Percentiles rank a stretch among this genome's conserved stretches.
These are phyloP conservation scores for Sebastes minor DNA, from an alignment of 2,797 vertebrate species.

Conservation along the genomic window DNA sequence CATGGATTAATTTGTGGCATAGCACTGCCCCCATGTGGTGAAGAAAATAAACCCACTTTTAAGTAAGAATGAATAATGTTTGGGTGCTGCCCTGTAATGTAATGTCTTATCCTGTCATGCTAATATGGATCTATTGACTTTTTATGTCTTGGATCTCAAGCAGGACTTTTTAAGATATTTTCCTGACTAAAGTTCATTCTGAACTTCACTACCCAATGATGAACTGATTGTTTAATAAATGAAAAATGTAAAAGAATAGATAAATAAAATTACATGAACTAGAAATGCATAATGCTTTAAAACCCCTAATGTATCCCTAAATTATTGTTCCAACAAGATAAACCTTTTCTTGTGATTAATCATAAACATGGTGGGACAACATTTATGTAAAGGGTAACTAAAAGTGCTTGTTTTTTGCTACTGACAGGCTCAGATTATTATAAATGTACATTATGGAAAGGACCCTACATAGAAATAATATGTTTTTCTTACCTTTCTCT, in stretches of 20 bases:
- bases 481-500: accelerated
- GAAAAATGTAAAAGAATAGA: neutral
- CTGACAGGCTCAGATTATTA: too few relatives aligned
- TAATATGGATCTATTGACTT: neutral
- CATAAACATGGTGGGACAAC: neutral
- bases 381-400: neutral
- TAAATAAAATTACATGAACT: neutral
- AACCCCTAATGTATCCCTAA: neutral
- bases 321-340: neutral
- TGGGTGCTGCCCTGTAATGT: neutral
- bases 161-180: neutral
- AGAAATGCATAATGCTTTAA: neutral
- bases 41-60: neutral
- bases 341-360: neutral
- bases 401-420: too few relatives aligned
- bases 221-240: neutral
- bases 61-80: neutral
- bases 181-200: neutral
- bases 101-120: neutral
- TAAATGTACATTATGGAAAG: too few relatives aligned
- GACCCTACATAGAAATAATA: too few relatives aligned
- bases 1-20: conserved; percentile 36
- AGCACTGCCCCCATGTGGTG: conserved; percentile 73
- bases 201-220: neutral
- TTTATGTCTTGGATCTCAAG: neutral